Evolutionary conservation across 2,797 vertebrate genomes (phyloP).

Genomic region (Nasua narica): DNA sequence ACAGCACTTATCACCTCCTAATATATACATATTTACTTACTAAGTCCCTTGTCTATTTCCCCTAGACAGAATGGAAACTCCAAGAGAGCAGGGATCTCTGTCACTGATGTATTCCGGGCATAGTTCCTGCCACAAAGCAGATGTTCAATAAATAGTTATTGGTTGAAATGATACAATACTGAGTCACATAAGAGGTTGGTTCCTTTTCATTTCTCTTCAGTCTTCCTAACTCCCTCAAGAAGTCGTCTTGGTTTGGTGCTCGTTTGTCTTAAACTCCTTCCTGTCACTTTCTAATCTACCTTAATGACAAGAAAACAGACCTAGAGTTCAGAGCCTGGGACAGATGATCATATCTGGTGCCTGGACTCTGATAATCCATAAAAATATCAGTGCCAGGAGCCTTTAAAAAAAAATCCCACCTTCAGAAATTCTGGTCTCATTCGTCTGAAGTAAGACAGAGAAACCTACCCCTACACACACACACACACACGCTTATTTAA

Average conservation of each 20-base stretch:
- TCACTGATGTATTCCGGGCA: too few relatives aligned
- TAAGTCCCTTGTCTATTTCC: background rate
- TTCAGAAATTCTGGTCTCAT: background rate
- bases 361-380: background rate
- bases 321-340: background rate
- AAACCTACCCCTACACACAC: rapidly evolving
- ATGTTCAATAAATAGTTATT: too few relatives aligned
- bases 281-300: background rate
- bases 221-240: background rate
- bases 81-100: too few relatives aligned
- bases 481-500: background rate
- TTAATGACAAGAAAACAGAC: background rate
- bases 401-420: background rate
- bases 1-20: background rate
- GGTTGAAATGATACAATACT: background rate
- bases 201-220: background rate
- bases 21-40: background rate
- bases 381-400: background rate
- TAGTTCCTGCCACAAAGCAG: too few relatives aligned
- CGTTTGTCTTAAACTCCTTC: background rate
- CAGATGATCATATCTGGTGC: background rate
- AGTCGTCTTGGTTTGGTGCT: background rate
- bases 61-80: background rate
- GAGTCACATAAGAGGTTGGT: background rate
- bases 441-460: background rate